A percentile compares a stretch with the other conserved stretches of the same genome.
phyloP scores from a whole-genome alignment of 2,888 invertebrate genomes.

The Drosophila gaucha region DNA sequence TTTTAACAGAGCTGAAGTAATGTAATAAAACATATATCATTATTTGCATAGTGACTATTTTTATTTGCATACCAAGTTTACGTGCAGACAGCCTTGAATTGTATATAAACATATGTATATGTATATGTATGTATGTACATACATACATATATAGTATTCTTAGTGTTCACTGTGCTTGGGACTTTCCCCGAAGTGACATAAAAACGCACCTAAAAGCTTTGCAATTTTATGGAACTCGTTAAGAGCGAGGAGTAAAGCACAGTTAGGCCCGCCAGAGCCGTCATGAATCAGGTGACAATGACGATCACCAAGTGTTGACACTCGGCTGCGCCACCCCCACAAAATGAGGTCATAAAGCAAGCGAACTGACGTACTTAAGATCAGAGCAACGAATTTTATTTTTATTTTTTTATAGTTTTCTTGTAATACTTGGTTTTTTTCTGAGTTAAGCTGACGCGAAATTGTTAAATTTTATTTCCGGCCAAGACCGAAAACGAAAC shows the following conservation, averaged over 20 bases:
- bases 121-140: neutral
- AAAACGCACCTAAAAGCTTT: conserved; percentile 37
- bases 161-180: conserved; percentile 23
- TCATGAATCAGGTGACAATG: conserved; percentile 71
- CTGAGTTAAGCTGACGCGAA: conserved; percentile 31
- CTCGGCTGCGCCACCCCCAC: conserved; percentile 59
- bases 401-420: conserved; percentile 50
- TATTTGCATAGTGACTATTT: neutral
- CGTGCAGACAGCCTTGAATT: conserved; percentile 32
- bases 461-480: conserved; percentile 65
- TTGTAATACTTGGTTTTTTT: conserved; percentile 1
- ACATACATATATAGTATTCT: neutral
- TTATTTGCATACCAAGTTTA: conserved; percentile 25
- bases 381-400: conserved; percentile 13
- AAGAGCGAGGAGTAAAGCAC: conserved; percentile 37
- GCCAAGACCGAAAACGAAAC: conserved; percentile 33
- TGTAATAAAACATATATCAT: neutral
- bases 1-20: neutral
- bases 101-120: neutral
- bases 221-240: conserved; percentile 51
- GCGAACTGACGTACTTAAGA: conserved; percentile 52
- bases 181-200: conserved; percentile 40
- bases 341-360: conserved; percentile 67
- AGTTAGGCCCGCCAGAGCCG: conserved; percentile 23
- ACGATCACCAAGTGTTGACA: conserved; percentile 66